Evolutionary conservation across 2,113 vertebrate genomes (phyloP).

Genomic region (Melospiza melodia): DNA sequence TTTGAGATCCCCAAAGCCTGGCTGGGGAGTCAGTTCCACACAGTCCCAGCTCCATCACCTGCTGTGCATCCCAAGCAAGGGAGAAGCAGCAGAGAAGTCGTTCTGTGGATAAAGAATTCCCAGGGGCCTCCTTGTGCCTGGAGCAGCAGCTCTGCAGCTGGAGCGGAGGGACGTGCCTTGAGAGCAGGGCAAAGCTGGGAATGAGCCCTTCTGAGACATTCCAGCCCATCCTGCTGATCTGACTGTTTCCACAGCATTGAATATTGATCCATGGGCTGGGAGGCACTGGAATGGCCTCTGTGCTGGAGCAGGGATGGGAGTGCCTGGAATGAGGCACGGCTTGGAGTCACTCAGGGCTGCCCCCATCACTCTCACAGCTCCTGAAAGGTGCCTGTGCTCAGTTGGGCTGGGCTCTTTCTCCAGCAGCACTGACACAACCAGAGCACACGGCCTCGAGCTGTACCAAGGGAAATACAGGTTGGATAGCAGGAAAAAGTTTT

Average conservation of each 20-base stretch:
- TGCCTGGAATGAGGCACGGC: neutral
- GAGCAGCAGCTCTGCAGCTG: neutral
- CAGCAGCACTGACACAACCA: neutral
- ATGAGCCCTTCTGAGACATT: neutral
- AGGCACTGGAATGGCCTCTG: neutral
- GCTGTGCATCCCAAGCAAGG: neutral
- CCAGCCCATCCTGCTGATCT: neutral
- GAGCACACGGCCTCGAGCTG: neutral
- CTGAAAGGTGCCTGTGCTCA: neutral
- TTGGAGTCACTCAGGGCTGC: neutral
- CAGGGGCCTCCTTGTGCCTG: neutral
- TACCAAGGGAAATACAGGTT: neutral
- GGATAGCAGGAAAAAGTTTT: neutral
- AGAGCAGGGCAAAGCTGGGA: accelerated
- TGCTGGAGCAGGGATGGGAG: neutral
- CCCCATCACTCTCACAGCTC: neutral
- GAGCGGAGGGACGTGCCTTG: neutral
- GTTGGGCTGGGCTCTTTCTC: neutral
- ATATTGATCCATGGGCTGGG: neutral
- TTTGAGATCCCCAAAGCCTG: neutral
- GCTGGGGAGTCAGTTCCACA: neutral
- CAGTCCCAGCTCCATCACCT: neutral
- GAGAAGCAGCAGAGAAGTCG: neutral
- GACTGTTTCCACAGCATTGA: neutral
- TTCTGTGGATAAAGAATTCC: neutral